phyloP scores from a whole-genome alignment of 1,140 invertebrate species.

The Saccostrea cuccullata region DNA sequence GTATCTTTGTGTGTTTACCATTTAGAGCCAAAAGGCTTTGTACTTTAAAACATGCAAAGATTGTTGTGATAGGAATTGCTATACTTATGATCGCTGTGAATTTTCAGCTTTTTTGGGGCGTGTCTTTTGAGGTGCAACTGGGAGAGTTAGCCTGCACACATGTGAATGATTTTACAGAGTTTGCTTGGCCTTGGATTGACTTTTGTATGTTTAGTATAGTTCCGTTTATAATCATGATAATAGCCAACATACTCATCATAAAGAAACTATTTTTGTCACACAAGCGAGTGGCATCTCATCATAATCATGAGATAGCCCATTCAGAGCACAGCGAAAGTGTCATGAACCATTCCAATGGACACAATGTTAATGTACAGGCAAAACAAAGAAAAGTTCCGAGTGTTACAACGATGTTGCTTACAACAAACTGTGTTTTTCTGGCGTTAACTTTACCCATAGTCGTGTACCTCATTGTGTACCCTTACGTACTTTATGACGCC shows the following conservation, averaged over 20 bases:
- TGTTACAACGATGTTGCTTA: slow-evolving; percentile 69
- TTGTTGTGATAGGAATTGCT: slow-evolving; percentile 52
- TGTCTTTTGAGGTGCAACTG: slow-evolving; percentile 45
- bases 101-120: slow-evolving; percentile 69
- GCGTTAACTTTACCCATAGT: slow-evolving; percentile 69
- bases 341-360: background rate
- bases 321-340: background rate
- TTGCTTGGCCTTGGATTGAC: slow-evolving; percentile 75
- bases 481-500: slow-evolving; percentile 38
- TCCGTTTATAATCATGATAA: slow-evolving; percentile 72
- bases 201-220: slow-evolving; percentile 69
- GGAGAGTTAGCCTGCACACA: slow-evolving; percentile 46
- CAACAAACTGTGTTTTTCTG: slow-evolving; percentile 68
- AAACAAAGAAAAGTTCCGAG: slow-evolving; percentile 46
- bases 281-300: slow-evolving; percentile 36
- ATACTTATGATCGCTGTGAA: slow-evolving; percentile 58
- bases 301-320: background rate
- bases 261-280: slow-evolving; percentile 41
- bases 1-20: slow-evolving; percentile 65
- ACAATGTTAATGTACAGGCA: background rate
- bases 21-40: slow-evolving; percentile 62
- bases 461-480: slow-evolving; percentile 68
- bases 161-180: slow-evolving; percentile 53
- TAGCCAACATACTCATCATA: slow-evolving; percentile 69
- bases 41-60: slow-evolving; percentile 53